Conservation (phyloP, 2,113 vertebrate genomes). For the Rhineura floridana region DNA sequence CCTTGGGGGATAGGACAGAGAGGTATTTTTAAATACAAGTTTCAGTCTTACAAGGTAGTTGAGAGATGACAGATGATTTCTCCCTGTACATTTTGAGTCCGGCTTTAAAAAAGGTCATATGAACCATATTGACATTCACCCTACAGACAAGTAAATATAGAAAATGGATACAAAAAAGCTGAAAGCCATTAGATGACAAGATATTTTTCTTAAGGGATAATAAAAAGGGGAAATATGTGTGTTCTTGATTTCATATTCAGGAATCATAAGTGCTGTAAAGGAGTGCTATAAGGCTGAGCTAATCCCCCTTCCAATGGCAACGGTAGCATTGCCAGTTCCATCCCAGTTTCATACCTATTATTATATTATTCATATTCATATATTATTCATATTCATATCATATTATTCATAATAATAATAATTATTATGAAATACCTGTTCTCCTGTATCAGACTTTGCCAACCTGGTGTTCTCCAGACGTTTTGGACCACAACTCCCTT, state of each 20-base stretch:
- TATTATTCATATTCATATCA: too few relatives aligned
- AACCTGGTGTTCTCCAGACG: too few relatives aligned
- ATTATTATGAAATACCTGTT: too few relatives aligned
- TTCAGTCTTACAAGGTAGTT: background rate
- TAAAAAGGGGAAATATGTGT: background rate
- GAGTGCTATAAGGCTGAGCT: background rate
- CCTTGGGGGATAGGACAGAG: background rate
- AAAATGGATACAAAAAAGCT: background rate
- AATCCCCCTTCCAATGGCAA: background rate
- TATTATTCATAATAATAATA: too few relatives aligned
- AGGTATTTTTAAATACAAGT: background rate
- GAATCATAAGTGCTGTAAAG: background rate
- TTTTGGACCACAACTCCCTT: too few relatives aligned
- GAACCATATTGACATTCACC: background rate
- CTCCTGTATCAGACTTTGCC: too few relatives aligned
- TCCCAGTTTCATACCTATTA: background rate
- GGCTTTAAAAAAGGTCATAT: background rate
- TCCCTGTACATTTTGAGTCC: background rate
- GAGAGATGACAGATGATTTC: background rate
- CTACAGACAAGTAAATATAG: background rate
- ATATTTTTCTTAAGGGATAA: background rate
- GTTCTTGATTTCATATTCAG: background rate
- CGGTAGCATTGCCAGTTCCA: background rate
- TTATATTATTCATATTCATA: too few relatives aligned
- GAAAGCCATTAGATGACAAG: background rate